Evolutionary conservation across 2,888 invertebrate genomes (phyloP).

Genomic region (Synergus laeviventris): DNA sequence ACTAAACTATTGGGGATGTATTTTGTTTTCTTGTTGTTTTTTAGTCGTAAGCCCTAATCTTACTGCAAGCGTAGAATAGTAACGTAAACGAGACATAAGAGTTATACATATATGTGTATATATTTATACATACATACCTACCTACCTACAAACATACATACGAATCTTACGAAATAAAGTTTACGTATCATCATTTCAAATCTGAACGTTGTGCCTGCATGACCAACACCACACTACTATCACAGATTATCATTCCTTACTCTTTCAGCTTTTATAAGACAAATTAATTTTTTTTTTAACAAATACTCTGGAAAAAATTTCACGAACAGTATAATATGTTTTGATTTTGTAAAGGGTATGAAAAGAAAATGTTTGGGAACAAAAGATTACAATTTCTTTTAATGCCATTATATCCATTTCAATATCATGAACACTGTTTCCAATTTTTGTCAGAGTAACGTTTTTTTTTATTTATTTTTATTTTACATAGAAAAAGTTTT

Average conservation of each 20-base stretch:
- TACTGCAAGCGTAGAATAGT: slow-evolving; percentile 47
- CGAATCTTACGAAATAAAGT: slow-evolving; percentile 61
- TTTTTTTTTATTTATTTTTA: neutral
- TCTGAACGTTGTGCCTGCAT: slow-evolving; percentile 54
- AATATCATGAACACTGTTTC: neutral
- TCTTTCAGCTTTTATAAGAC: neutral
- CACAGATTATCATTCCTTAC: slow-evolving; percentile 26
- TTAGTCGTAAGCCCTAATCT: slow-evolving; percentile 48
- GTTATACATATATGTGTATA: slow-evolving; percentile 61
- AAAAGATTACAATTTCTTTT: too few species aligned
- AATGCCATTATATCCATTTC: too few species aligned
- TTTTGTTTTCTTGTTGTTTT: slow-evolving; percentile 41
- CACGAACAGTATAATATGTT: neutral
- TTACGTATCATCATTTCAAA: slow-evolving; percentile 62
- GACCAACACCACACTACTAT: slow-evolving; percentile 36
- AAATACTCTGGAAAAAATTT: neutral
- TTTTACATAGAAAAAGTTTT: neutral
- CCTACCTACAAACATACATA: slow-evolving; percentile 48
- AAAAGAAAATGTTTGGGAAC: too few species aligned
- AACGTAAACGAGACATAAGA: slow-evolving; percentile 47
- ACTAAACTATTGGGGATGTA: slow-evolving; percentile 48
- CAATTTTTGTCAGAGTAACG: neutral
- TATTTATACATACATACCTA: slow-evolving; percentile 62
- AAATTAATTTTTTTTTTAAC: neutral
- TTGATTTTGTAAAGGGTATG: too few species aligned